Evolutionary conservation across 1,140 invertebrate genomes (phyloP).

Genomic region (Euwallacea fornicatus): DNA sequence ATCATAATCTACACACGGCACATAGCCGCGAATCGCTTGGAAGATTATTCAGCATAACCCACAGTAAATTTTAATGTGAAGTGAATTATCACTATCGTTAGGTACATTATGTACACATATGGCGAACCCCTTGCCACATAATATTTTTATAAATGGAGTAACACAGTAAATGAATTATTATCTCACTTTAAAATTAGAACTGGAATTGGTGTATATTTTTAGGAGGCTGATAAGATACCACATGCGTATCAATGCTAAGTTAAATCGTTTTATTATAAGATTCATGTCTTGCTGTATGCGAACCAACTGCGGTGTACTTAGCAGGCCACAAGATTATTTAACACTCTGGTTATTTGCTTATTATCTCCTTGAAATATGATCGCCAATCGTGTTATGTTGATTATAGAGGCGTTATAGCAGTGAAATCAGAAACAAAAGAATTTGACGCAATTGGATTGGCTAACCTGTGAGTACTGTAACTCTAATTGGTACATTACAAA

Average conservation of each 20-base stretch:
- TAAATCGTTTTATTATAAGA: too few relatives aligned
- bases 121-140: neutral
- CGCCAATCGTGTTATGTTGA: neutral
- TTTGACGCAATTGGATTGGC: neutral
- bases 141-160: neutral
- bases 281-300: too few relatives aligned
- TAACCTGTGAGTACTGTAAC: too few relatives aligned
- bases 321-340: neutral
- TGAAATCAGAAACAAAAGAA: neutral
- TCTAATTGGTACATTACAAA: too few relatives aligned
- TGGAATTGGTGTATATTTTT: constrained; percentile 2
- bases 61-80: too few relatives aligned
- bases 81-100: too few relatives aligned
- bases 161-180: constrained; percentile 4
- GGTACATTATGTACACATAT: too few relatives aligned
- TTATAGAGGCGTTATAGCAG: neutral
- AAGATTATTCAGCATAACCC: too few relatives aligned
- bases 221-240: neutral
- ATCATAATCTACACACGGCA: too few relatives aligned
- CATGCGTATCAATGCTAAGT: neutral
- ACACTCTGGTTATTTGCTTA: neutral
- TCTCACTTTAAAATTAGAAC: neutral
- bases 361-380: neutral
- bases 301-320: neutral
- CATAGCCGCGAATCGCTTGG: too few relatives aligned